Conservation (phyloP, 2,797 vertebrate genomes). For the Poeciliopsis presidionis region DNA sequence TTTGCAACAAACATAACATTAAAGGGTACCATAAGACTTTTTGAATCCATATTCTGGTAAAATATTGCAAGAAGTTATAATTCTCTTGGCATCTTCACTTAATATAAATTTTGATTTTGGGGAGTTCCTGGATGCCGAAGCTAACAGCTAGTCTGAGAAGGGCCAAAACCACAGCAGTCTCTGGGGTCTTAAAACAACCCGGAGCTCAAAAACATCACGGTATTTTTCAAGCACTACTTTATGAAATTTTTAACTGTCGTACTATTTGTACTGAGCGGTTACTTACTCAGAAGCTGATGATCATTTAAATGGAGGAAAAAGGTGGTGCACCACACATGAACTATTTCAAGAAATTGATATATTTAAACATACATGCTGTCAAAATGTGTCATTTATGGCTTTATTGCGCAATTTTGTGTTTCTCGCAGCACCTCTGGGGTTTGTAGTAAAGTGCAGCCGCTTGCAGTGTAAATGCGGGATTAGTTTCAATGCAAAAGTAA, state of each 20-base stretch:
- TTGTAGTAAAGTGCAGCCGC: no score
- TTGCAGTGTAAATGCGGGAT: not conserved
- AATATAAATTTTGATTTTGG: not conserved
- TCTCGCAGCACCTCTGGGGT: no score
- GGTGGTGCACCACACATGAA: not conserved
- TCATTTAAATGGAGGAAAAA: not conserved
- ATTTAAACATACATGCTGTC: no score
- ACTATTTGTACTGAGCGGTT: not conserved
- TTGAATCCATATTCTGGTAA: not conserved
- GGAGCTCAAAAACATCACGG: not conserved
- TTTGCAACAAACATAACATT: constrained; percentile 22
- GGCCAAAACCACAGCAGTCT: not conserved
- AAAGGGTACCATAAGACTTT: not conserved
- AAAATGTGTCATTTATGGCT: no score
- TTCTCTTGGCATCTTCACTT: not conserved
- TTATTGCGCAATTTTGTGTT: no score
- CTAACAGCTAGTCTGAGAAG: not conserved
- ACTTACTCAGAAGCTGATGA: not conserved
- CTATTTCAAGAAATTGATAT: no score
- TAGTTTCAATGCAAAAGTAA: not conserved
- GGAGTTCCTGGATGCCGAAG: not conserved
- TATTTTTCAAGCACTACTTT: not conserved
- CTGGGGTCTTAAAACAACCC: not conserved
- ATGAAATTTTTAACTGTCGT: not conserved
- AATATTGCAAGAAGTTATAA: not conserved